Conservation (phyloP, 2,797 vertebrate species). For the Discoglossus pictus region DNA sequence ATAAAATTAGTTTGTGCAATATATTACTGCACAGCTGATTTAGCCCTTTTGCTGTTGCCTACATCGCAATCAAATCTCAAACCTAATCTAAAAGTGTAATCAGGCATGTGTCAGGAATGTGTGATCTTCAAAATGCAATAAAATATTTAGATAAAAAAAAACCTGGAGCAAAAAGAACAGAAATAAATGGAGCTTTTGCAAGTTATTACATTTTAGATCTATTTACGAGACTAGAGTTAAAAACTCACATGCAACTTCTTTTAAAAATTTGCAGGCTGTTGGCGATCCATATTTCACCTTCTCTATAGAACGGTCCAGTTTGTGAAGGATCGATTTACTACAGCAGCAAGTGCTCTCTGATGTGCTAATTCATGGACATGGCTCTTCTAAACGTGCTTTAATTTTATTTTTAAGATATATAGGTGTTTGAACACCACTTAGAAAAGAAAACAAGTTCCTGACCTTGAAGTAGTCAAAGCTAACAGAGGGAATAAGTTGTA, state of each 20-base stretch:
- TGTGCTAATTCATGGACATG: conserved; percentile 28
- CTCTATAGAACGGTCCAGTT: conserved; percentile 4
- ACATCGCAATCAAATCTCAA: neutral
- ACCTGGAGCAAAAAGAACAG: too few relatives aligned
- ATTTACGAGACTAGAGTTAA: too few relatives aligned
- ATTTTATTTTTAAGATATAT: conserved; percentile 25
- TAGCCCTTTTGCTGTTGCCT: conserved; percentile 5
- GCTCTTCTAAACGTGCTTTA: conserved; percentile 16
- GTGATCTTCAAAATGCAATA: too few relatives aligned
- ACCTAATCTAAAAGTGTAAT: too few relatives aligned
- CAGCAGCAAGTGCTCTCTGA: conserved; percentile 8
- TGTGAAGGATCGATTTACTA: conserved; percentile 22
- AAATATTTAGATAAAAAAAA: too few relatives aligned
- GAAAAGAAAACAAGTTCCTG: neutral
- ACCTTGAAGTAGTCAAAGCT: conserved; percentile 33
- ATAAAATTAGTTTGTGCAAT: conserved; percentile 6
- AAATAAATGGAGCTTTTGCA: too few relatives aligned
- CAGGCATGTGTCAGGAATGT: too few relatives aligned
- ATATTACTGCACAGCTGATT: conserved; percentile 7
- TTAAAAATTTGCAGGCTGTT: too few relatives aligned
- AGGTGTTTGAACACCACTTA: neutral
- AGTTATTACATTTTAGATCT: too few relatives aligned
- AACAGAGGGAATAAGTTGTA: conserved; percentile 28
- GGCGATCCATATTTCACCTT: conserved; percentile 21
- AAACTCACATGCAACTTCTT: too few relatives aligned